A percentile compares a stretch with the other conserved stretches of the same genome.
Conservation (phyloP, 2,797 vertebrate genomes). For the Selene dorsalis region DNA sequence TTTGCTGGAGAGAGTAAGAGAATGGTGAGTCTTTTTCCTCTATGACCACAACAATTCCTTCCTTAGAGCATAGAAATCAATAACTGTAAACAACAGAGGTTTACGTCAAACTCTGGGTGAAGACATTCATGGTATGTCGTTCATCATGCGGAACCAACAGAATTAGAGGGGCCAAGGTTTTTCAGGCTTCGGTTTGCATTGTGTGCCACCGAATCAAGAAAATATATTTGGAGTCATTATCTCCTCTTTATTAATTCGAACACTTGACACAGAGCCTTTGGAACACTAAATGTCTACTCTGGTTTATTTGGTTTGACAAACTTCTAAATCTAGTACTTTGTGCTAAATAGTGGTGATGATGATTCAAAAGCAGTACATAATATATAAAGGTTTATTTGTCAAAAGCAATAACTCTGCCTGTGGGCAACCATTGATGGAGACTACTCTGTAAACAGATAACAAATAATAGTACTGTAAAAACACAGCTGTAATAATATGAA, state of each 20-base stretch:
- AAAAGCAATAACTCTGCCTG: too few relatives aligned
- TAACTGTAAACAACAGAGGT: not conserved
- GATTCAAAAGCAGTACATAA: not conserved
- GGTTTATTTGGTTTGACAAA: not conserved
- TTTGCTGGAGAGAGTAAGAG: constrained; percentile 95
- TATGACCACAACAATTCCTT: not conserved
- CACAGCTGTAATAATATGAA: not conserved
- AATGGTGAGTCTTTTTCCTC: constrained; percentile 84
- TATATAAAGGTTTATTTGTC: too few relatives aligned
- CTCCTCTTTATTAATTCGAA: not conserved
- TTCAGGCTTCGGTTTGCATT: not conserved
- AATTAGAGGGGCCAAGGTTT: not conserved
- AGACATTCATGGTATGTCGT: not conserved
- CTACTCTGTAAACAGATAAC: too few relatives aligned
- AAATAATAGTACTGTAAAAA: not conserved
- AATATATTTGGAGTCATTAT: not conserved
- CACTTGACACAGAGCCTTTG: not conserved
- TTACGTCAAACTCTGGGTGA: constrained; percentile 6
- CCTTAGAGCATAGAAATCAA: not conserved
- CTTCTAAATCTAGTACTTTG: not conserved
- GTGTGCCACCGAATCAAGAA: constrained; percentile 5
- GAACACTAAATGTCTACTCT: not conserved
- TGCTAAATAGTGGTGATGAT: not conserved
- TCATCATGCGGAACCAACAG: not conserved
- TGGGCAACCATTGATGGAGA: too few relatives aligned